These are phyloP conservation scores for Anoplolepis gracilipes DNA, from an alignment of 1,140 invertebrate species.

Conservation along the genomic window DNA sequence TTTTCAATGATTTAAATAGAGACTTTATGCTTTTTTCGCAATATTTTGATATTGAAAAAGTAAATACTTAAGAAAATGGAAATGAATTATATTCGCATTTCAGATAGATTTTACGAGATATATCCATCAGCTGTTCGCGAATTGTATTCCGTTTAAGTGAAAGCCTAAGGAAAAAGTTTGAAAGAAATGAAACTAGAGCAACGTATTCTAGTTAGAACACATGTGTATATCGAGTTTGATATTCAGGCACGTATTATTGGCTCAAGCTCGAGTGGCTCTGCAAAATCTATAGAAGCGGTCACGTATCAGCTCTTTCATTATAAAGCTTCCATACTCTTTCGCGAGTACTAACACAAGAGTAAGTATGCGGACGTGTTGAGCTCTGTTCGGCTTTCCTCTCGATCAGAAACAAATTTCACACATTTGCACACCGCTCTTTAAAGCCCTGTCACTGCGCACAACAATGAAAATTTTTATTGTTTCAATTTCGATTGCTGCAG, in stretches of 20 bases:
- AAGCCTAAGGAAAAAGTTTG: background rate
- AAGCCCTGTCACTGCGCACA: background rate
- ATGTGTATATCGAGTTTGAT: constrained; percentile 26
- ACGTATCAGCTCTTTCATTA: constrained; percentile 75
- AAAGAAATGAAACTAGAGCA: constrained; percentile 32
- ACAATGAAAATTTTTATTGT: background rate
- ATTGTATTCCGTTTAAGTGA: background rate
- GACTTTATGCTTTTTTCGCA: background rate
- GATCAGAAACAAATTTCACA: constrained; percentile 25
- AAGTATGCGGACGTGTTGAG: constrained; percentile 55
- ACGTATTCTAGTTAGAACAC: background rate
- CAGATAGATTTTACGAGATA: background rate
- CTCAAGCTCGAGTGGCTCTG: constrained; percentile 44
- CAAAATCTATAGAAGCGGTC: constrained; percentile 73
- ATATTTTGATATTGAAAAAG: background rate
- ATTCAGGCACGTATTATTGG: constrained; percentile 62
- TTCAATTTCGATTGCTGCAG: background rate
- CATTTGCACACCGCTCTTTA: constrained; percentile 1
- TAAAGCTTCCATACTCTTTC: constrained; percentile 63
- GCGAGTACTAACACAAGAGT: constrained; percentile 44
- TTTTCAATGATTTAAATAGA: background rate
- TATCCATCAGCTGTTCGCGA: background rate
- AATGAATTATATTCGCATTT: background rate
- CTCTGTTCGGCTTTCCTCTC: constrained; percentile 14
- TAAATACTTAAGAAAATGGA: background rate